These are phyloP conservation scores for Hypomecis punctinalis DNA, from an alignment of 2,888 invertebrate species.

Conservation along the genomic window DNA sequence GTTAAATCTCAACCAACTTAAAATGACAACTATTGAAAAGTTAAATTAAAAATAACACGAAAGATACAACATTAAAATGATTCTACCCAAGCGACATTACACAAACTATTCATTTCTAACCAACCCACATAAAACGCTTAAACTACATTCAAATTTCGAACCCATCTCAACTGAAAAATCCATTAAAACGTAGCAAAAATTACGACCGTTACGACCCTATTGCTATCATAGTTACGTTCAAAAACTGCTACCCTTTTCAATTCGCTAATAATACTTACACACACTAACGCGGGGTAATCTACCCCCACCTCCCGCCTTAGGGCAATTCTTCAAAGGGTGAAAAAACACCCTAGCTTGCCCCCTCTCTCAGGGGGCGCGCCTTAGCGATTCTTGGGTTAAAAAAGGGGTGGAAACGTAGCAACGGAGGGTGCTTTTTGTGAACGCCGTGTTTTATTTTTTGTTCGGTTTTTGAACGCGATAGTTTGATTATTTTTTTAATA, in stretches of 20 bases:
- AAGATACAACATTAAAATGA: too few species aligned
- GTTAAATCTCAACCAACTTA: too few species aligned
- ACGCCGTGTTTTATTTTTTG: slow-evolving; percentile 56
- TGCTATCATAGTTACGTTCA: slow-evolving; percentile 58
- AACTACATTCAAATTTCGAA: not conserved
- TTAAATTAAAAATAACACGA: too few species aligned
- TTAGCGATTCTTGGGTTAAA: slow-evolving; percentile 83
- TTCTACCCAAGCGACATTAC: too few species aligned
- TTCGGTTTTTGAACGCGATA: slow-evolving; percentile 51
- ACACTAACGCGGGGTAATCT: slow-evolving; percentile 60
- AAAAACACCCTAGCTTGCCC: slow-evolving; percentile 67
- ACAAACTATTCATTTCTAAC: too few species aligned
- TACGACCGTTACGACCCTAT: slow-evolving; percentile 39
- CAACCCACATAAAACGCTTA: slow-evolving; percentile 2
- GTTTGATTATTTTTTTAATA: slow-evolving; percentile 7
- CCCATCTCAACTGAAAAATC: slow-evolving; percentile 16
- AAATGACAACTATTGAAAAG: too few species aligned
- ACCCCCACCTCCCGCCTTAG: slow-evolving; percentile 75
- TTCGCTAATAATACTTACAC: slow-evolving; percentile 76
- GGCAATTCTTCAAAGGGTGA: slow-evolving; percentile 85
- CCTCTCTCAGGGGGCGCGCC: slow-evolving; percentile 69
- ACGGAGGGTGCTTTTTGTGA: slow-evolving; percentile 64
- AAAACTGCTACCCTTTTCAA: slow-evolving; percentile 80
- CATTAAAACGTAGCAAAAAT: slow-evolving; percentile 38
- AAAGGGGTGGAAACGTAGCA: slow-evolving; percentile 83